Conservation (phyloP, 2,888 invertebrate genomes). For the Sarcophaga rosellei region DNA sequence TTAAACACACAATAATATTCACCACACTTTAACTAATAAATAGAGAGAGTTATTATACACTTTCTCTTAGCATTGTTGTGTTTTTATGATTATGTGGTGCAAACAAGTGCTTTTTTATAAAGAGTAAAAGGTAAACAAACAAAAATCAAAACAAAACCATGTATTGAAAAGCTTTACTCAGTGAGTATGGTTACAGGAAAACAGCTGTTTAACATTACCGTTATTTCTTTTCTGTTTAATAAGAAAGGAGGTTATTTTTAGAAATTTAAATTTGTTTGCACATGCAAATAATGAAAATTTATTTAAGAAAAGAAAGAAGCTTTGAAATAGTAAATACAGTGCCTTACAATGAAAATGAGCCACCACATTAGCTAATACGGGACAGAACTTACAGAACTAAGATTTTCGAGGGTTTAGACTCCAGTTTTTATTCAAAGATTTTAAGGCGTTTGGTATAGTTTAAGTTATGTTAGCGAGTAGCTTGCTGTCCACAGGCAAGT, state of each 20-base stretch:
- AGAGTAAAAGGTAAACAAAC: slow-evolving; percentile 9
- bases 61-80: background rate
- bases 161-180: slow-evolving; percentile 13
- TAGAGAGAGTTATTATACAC: background rate
- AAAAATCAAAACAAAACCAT: slow-evolving; percentile 21
- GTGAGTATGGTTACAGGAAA: background rate
- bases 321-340: background rate
- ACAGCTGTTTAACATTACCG: background rate
- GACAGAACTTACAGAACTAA: background rate
- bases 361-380: background rate
- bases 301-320: background rate
- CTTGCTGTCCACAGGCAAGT: too few relatives aligned
- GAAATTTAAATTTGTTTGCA: too few relatives aligned
- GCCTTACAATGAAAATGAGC: background rate
- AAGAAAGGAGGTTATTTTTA: background rate
- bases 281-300: too few relatives aligned
- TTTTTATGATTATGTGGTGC: background rate
- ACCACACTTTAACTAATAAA: slow-evolving; percentile 41
- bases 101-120: background rate
- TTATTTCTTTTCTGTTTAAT: background rate
- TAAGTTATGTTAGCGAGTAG: too few relatives aligned
- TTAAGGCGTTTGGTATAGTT: too few relatives aligned
- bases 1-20: slow-evolving; percentile 25
- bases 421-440: too few relatives aligned
- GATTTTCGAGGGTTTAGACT: too few relatives aligned